Percentiles rank a stretch among this genome's conserved stretches.
These are phyloP conservation scores for Neodon shergylaensis DNA, from an alignment of 2,113 vertebrate species.

Conservation along the genomic window DNA sequence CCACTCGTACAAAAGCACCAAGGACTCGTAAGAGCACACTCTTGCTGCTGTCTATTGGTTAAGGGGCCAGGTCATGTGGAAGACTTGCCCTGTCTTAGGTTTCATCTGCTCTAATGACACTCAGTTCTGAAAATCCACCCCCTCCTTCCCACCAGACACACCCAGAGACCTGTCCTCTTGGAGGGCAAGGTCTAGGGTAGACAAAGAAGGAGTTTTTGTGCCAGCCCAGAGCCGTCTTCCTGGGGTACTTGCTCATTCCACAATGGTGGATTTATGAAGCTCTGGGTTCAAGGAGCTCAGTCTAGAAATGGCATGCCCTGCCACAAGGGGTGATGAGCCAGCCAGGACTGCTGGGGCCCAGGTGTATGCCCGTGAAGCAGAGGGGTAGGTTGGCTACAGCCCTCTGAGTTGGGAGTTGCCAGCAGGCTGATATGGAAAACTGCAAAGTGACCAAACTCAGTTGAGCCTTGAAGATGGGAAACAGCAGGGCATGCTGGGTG, in stretches of 20 bases:
- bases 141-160: background rate
- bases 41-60: background rate
- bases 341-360: background rate
- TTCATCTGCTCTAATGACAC: conserved; percentile 24
- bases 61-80: background rate
- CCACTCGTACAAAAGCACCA: background rate
- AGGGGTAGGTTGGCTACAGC: background rate
- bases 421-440: background rate
- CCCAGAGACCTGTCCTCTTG: background rate
- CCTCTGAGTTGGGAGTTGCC: background rate
- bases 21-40: background rate
- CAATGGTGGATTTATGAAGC: background rate
- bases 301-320: background rate
- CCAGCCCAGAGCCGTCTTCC: background rate
- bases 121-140: background rate
- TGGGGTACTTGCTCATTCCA: background rate
- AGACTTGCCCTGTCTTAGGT: background rate
- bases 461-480: background rate
- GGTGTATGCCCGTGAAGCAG: background rate
- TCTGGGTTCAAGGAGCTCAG: background rate
- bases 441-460: background rate
- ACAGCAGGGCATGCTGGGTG: background rate
- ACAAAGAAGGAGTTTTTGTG: background rate
- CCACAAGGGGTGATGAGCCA: background rate
- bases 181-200: background rate